Evolutionary conservation across 2,888 invertebrate species (phyloP).

Genomic region (Philereme transversata): DNA sequence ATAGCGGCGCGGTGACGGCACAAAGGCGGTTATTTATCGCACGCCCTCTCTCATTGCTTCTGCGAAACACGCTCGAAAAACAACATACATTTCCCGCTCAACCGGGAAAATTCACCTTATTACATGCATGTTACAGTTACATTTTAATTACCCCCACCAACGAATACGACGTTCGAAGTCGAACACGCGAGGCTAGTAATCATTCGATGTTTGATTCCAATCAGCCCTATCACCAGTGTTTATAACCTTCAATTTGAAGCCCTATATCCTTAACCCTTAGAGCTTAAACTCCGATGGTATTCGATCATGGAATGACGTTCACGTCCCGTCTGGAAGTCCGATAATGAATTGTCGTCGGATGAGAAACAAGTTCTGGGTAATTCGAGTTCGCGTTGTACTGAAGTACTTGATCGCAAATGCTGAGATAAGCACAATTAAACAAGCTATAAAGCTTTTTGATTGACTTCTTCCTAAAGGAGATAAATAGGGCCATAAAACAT

Average conservation of each 20-base stretch:
- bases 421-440: slow-evolving; percentile 37
- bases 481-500: neutral
- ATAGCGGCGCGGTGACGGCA: slow-evolving; percentile 80
- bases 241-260: slow-evolving; percentile 44
- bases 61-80: slow-evolving; percentile 64
- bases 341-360: slow-evolving; percentile 78
- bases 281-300: slow-evolving; percentile 38
- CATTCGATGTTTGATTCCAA: slow-evolving; percentile 77
- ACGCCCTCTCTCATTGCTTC: slow-evolving; percentile 84
- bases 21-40: slow-evolving; percentile 83
- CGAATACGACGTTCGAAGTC: slow-evolving; percentile 69
- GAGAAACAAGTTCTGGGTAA: slow-evolving; percentile 72
- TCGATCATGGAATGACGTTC: slow-evolving; percentile 59
- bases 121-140: slow-evolving; percentile 49
- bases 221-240: slow-evolving; percentile 63
- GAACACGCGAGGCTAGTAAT: slow-evolving; percentile 76
- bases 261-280: slow-evolving; percentile 32
- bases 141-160: slow-evolving; percentile 50
- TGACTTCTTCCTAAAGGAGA: slow-evolving; percentile 17
- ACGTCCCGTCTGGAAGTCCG: slow-evolving; percentile 70
- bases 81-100: slow-evolving; percentile 57
- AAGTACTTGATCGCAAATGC: slow-evolving; percentile 48
- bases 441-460: slow-evolving; percentile 29
- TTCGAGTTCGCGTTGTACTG: slow-evolving; percentile 61
- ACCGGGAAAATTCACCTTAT: slow-evolving; percentile 61